Percentiles rank a stretch among this genome's conserved stretches.
Conservation (phyloP, 2,113 vertebrate genomes). For the Elephantulus edwardii region DNA sequence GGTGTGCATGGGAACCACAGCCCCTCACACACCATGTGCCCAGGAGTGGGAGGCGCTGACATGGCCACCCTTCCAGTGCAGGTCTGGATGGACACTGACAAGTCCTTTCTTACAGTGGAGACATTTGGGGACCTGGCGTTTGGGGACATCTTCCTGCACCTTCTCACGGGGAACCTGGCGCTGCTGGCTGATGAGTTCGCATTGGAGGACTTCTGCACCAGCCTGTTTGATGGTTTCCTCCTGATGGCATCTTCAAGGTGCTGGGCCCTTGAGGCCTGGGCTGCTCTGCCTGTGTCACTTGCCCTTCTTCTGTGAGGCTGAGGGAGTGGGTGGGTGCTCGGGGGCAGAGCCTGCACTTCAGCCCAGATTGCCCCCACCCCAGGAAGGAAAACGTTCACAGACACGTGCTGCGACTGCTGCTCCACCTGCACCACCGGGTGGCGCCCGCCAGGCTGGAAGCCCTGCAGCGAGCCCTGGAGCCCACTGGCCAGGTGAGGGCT, state of each 20-base stretch:
- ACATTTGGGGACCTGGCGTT: slow-evolving; percentile 96
- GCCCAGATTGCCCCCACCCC: slow-evolving; percentile 30
- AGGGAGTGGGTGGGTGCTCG: too few species aligned
- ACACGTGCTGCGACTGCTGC: slow-evolving; percentile 91
- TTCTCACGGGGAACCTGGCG: slow-evolving; percentile 93
- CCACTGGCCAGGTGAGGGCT: slow-evolving; percentile 92
- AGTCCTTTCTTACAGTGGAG: slow-evolving; percentile 84
- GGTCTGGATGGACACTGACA: background rate
- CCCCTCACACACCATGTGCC: too few species aligned
- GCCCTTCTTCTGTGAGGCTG: too few species aligned
- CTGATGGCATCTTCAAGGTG: slow-evolving; percentile 94
- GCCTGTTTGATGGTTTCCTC: slow-evolving; percentile 95
- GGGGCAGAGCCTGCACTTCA: background rate
- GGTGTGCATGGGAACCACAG: too few species aligned
- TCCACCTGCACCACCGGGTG: slow-evolving; percentile 95
- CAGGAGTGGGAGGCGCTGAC: too few species aligned
- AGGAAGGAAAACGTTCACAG: slow-evolving; percentile 98
- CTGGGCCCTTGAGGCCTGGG: too few species aligned
- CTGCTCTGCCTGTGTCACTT: too few species aligned
- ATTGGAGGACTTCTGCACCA: slow-evolving; percentile 93
- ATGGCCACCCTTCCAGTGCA: too few species aligned
- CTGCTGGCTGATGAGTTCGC: slow-evolving; percentile 95
- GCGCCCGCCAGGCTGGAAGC: slow-evolving; percentile 88
- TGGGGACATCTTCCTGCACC: slow-evolving; percentile 96
- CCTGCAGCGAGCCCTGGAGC: slow-evolving; percentile 93